Evolutionary conservation across 2,888 invertebrate genomes (phyloP).

Genomic region (Bombylius major): DNA sequence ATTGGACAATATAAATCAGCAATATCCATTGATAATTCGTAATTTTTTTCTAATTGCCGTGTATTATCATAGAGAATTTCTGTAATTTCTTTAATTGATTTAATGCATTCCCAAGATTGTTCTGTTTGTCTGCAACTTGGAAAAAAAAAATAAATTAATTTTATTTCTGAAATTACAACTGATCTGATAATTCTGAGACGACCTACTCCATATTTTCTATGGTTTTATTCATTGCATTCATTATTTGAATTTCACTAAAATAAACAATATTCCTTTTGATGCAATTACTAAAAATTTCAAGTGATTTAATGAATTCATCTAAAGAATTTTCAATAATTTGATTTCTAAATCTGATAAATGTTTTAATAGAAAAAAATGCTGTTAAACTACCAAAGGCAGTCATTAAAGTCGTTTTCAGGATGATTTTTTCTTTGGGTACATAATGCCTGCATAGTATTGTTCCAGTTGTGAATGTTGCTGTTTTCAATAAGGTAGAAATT

Average conservation of each 20-base stretch:
- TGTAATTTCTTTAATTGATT: slow-evolving; percentile 31
- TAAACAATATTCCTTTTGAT: slow-evolving; percentile 33
- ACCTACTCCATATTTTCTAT: slow-evolving; percentile 30
- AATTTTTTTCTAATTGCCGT: slow-evolving; percentile 27
- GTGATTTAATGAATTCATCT: slow-evolving; percentile 26
- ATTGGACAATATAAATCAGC: slow-evolving; percentile 29
- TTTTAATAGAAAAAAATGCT: slow-evolving; percentile 26
- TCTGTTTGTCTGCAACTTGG: slow-evolving; percentile 30
- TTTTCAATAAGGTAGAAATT: not conserved
- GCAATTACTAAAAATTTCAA: slow-evolving; percentile 33
- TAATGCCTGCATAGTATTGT: not conserved
- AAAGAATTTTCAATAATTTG: slow-evolving; percentile 27
- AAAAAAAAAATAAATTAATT: not conserved
- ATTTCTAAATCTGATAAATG: slow-evolving; percentile 28
- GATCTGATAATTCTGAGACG: too few species aligned
- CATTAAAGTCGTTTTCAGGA: not conserved
- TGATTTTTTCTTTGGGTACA: not conserved
- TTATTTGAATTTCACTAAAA: slow-evolving; percentile 31
- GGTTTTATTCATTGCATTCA: slow-evolving; percentile 22
- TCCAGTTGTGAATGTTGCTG: not conserved
- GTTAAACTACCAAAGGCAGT: slow-evolving; percentile 21
- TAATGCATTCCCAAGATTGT: slow-evolving; percentile 34
- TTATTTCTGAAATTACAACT: not conserved
- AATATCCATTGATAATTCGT: slow-evolving; percentile 24
- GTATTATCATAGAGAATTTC: slow-evolving; percentile 33